Evolutionary conservation across 2,888 invertebrate genomes (phyloP), one percentile per base, ranked within the genome.

Genomic region (Calameuta idolon): DNA sequence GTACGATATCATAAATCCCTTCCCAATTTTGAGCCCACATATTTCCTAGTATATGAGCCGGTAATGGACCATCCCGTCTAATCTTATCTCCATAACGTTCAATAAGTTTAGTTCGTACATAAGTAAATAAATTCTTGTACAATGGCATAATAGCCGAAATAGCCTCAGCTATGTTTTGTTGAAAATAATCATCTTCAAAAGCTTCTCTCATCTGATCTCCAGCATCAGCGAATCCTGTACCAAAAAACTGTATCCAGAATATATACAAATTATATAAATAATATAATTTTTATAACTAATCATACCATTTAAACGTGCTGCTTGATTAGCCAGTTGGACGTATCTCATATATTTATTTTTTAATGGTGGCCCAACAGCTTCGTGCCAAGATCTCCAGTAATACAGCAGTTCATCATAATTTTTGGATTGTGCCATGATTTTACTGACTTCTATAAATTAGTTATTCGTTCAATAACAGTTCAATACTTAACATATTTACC

Each of bases 1-100:
- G 94, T 80, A 97, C 95, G 69, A 96, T 89, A 81, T 96, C 95
- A 88, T 94, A 94, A 74, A 97, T 94, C 23, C 95, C 94, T 82
- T 94, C 94, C 97, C 97, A 97, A 85, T 95, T 95, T 89, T 97
- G 97, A 0, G 95, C 95, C 97, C 97, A 97, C 94, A 97, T 94
- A 90, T 97, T 96, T 23, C 97, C 97, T 23, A 98, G 89, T 23
- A 98, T 89, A 92, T 98, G 97, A 0, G 96, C 96, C 0, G 98
- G 97, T 77, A 98, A 94, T 0, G 97, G 96, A 0, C 97, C 97
- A 79, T 95, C 95, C 4, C 92, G 90, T 34, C 94, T 91, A 1
- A 95, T 92, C 74, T 93, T 92, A 34, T 93, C 93, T 0, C 95
- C 95, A 83, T 96, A 96, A 71, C 93, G 89, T 76, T 94, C 92